phyloP scores from a whole-genome alignment of 2,888 invertebrate species.

The Drosophila anomalata region DNA sequence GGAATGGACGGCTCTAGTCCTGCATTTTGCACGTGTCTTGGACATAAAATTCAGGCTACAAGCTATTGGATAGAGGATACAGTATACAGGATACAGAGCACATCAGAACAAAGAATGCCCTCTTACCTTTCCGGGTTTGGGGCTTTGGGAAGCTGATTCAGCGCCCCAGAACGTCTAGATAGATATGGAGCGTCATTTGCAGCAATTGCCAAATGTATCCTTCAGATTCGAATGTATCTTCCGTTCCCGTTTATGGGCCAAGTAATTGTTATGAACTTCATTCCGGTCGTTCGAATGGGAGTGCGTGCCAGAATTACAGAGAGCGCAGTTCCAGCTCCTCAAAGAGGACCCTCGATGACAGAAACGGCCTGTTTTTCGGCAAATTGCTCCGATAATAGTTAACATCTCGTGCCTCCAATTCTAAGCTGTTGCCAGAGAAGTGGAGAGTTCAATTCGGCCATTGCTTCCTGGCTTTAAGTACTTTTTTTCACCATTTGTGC shows the following conservation, averaged over 20 bases:
- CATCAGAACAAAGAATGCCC: slow-evolving; percentile 2
- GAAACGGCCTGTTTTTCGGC: slow-evolving; percentile 26
- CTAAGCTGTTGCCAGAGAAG: neutral
- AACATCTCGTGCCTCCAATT: slow-evolving; percentile 37
- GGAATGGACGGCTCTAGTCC: slow-evolving; percentile 23
- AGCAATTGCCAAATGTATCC: slow-evolving; percentile 57
- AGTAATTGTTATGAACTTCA: slow-evolving; percentile 75
- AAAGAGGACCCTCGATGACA: neutral
- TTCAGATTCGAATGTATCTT: slow-evolving; percentile 46
- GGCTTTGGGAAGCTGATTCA: slow-evolving; percentile 28
- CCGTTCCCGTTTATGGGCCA: slow-evolving; percentile 48
- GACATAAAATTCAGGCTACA: slow-evolving; percentile 58
- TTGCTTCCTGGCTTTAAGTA: too few relatives aligned
- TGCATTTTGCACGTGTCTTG: slow-evolving; percentile 59
- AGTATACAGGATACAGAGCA: neutral
- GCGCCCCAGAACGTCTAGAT: slow-evolving; percentile 53
- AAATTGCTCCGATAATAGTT: slow-evolving; percentile 66
- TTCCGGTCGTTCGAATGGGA: slow-evolving; percentile 43
- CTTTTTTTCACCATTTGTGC: too few relatives aligned
- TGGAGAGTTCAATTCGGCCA: neutral
- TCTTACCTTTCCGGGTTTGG: slow-evolving; percentile 23
- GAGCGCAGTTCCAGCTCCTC: neutral
- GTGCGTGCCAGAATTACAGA: slow-evolving; percentile 62
- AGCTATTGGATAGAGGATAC: neutral
- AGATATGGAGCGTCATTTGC: slow-evolving; percentile 40